These are phyloP conservation scores for Drosophila burlai DNA, from an alignment of 1,140 invertebrate genomes.

Conservation along the genomic window DNA sequence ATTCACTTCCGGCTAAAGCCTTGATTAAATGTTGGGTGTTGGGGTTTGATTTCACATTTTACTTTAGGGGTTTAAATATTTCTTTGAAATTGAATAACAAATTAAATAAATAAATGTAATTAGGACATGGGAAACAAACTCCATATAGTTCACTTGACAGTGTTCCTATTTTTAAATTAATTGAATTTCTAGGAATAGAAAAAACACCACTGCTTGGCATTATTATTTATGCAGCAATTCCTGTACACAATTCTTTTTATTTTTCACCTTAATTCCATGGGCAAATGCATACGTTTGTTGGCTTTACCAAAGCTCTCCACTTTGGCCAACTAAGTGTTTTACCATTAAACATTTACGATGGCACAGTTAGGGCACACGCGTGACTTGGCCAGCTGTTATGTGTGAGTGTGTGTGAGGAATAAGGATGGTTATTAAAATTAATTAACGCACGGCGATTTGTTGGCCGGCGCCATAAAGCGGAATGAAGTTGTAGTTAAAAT, in stretches of 20 bases:
- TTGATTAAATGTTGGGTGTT: neutral
- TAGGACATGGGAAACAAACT: neutral
- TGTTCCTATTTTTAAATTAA: neutral
- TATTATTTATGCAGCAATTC: conserved; percentile 30
- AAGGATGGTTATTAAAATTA: conserved; percentile 76
- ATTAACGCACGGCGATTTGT: conserved; percentile 80
- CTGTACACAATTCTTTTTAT: conserved; percentile 5
- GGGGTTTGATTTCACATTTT: too few species aligned
- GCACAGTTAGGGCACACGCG: conserved; percentile 69
- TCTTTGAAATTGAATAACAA: neutral
- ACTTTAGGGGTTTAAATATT: neutral
- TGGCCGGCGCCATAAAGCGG: conserved; percentile 44
- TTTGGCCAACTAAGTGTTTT: conserved; percentile 63
- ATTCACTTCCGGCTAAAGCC: neutral
- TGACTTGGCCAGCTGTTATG: conserved; percentile 69
- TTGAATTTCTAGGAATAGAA: neutral
- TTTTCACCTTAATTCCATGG: conserved; percentile 19
- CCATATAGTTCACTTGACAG: too few species aligned
- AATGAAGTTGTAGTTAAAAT: conserved; percentile 74
- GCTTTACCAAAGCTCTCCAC: conserved; percentile 24
- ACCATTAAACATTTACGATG: conserved; percentile 73
- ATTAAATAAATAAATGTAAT: neutral
- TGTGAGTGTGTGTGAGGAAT: conserved; percentile 32
- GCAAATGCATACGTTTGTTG: conserved; percentile 17
- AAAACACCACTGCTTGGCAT: neutral